Evolutionary conservation across 2,113 vertebrate species (phyloP).

Genomic region (Chelonoidis abingdonii): DNA sequence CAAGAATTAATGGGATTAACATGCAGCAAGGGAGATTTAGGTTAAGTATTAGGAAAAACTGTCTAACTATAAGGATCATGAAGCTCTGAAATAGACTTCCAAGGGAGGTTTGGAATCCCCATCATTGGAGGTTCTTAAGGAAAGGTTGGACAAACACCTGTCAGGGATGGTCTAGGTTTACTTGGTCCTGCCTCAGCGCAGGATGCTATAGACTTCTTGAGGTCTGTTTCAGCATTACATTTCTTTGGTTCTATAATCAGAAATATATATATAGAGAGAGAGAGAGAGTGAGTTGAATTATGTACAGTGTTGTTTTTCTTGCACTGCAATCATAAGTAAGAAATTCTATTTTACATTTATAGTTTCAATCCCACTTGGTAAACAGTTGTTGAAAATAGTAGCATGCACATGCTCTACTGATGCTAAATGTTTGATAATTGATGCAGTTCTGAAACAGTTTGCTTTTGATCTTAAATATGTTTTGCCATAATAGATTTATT

Average conservation of each 20-base stretch:
- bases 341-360: constrained; percentile 85
- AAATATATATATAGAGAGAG: neutral
- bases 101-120: neutral
- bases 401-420: constrained; percentile 30
- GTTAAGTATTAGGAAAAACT: neutral
- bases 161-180: neutral
- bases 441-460: constrained; percentile 40
- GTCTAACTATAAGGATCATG: neutral
- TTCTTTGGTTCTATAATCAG: neutral
- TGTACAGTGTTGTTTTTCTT: constrained; percentile 48
- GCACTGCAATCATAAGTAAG: constrained; percentile 87
- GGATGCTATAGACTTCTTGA: neutral
- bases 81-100: neutral
- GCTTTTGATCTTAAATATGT: constrained; percentile 14
- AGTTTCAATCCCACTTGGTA: constrained; percentile 84
- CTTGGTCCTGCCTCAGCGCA: neutral
- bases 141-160: neutral
- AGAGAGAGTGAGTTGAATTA: neutral
- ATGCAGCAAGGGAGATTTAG: neutral
- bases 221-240: neutral
- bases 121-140: neutral
- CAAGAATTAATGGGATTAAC: neutral
- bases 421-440: constrained; percentile 38
- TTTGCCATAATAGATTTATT: neutral
- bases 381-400: constrained; percentile 54